phyloP scores from a whole-genome alignment of 2,797 vertebrate species.

The Eptatretus atami region DNA sequence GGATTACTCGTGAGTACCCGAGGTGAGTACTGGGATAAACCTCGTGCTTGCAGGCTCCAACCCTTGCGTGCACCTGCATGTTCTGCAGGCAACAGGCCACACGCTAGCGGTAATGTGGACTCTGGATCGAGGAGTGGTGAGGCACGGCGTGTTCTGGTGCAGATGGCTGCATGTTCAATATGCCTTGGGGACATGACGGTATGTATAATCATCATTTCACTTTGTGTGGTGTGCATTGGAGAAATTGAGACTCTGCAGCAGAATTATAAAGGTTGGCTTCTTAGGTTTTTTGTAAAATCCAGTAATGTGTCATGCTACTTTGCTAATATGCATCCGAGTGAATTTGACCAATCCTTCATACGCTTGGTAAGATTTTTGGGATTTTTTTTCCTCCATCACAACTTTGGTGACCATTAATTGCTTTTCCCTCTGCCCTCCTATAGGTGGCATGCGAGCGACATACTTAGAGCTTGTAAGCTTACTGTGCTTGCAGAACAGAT shows the following conservation, averaged over 20 bases:
- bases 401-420: not conserved
- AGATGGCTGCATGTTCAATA: slow-evolving; percentile 85
- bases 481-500: slow-evolving; percentile 39
- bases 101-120: not conserved
- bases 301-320: too few species aligned
- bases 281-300: not conserved
- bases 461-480: slow-evolving; percentile 55
- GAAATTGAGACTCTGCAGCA: slow-evolving; percentile 5
- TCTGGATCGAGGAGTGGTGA: slow-evolving; percentile 11
- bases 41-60: too few species aligned
- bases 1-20: not conserved
- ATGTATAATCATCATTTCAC: slow-evolving; percentile 8
- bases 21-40: not conserved
- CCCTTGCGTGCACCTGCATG: too few species aligned
- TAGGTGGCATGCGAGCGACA: slow-evolving; percentile 78
- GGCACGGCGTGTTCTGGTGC: slow-evolving; percentile 54
- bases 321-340: too few species aligned
- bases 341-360: too few species aligned
- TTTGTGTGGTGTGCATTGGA: not conserved
- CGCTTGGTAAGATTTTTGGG: not conserved
- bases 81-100: slow-evolving; percentile 19
- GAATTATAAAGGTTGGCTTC: slow-evolving; percentile 8
- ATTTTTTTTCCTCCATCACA: not conserved
- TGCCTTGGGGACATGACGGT: slow-evolving; percentile 57
- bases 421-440: not conserved